A percentile compares a stretch with the other conserved stretches of the same genome.
Evolutionary conservation across 2,797 vertebrate genomes (phyloP).

Genomic region (Geotria australis): DNA sequence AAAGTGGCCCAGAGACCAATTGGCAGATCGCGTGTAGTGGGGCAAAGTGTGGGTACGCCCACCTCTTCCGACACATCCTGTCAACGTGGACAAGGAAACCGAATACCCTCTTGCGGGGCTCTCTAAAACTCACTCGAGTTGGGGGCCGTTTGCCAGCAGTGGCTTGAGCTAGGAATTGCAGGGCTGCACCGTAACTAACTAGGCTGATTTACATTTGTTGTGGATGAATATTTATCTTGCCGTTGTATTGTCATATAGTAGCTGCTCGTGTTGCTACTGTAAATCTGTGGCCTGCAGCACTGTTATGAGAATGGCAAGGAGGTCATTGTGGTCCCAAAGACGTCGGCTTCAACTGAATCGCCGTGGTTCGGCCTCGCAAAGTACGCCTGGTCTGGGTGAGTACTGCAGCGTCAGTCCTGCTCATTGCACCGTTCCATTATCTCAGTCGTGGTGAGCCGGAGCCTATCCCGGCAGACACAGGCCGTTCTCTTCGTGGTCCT

Average conservation of each 20-base stretch:
- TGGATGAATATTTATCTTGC: neutral
- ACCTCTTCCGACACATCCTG: too few relatives aligned
- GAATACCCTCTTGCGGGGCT: too few relatives aligned
- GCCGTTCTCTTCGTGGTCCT: neutral
- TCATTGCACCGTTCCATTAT: neutral
- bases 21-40: too few relatives aligned
- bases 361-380: constrained; percentile 92
- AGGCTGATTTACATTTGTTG: too few relatives aligned
- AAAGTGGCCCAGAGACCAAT: too few relatives aligned
- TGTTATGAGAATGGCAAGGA: constrained; percentile 91
- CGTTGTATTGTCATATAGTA: neutral
- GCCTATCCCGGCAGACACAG: neutral
- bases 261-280: neutral
- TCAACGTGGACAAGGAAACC: too few relatives aligned
- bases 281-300: constrained; percentile 15
- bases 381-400: constrained; percentile 98
- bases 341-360: constrained; percentile 84
- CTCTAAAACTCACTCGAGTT: too few relatives aligned
- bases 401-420: constrained; percentile 2
- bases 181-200: too few relatives aligned
- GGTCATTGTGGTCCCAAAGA: constrained; percentile 88
- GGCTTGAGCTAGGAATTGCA: too few relatives aligned
- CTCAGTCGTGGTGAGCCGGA: neutral
- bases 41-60: too few relatives aligned
- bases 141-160: too few relatives aligned